Evolutionary conservation across 2,113 vertebrate species (phyloP).

Genomic region (Forbesichthys papilliferus): DNA sequence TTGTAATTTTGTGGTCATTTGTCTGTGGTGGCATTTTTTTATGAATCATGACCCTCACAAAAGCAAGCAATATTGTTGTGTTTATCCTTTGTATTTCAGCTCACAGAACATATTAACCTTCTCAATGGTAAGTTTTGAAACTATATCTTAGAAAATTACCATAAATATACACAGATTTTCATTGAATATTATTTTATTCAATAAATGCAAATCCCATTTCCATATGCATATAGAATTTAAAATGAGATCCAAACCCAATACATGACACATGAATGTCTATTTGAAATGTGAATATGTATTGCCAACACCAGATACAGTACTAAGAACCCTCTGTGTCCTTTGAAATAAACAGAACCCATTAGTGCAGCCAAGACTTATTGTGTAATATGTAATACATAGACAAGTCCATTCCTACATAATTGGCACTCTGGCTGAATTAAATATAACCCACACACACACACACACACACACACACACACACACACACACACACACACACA

Average conservation of each 20-base stretch:
- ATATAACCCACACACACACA: no score
- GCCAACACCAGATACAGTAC: background rate
- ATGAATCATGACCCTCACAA: no score
- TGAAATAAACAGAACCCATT: background rate
- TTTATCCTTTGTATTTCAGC: no score
- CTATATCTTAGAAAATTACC: background rate
- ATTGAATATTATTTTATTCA: constrained; percentile 30
- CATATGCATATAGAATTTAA: constrained; percentile 2
- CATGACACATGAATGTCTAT: constrained; percentile 5
- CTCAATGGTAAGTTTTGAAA: background rate
- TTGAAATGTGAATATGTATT: background rate
- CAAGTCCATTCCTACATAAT: constrained; percentile 25
- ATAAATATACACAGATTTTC: background rate
- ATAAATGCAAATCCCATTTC: constrained; percentile 22
- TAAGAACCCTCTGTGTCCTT: background rate
- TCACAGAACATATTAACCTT: background rate
- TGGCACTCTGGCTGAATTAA: constrained; percentile 52
- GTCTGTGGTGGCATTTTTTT: background rate
- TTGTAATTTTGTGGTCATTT: background rate
- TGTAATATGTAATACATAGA: constrained; percentile 34
- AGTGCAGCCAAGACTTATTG: background rate
- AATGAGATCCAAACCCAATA: background rate
- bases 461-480: no score
- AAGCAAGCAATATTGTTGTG: no score
- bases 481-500: no score